Evolutionary conservation across 2,888 invertebrate species (phyloP).

Genomic region (Drosophila ustulata): DNA sequence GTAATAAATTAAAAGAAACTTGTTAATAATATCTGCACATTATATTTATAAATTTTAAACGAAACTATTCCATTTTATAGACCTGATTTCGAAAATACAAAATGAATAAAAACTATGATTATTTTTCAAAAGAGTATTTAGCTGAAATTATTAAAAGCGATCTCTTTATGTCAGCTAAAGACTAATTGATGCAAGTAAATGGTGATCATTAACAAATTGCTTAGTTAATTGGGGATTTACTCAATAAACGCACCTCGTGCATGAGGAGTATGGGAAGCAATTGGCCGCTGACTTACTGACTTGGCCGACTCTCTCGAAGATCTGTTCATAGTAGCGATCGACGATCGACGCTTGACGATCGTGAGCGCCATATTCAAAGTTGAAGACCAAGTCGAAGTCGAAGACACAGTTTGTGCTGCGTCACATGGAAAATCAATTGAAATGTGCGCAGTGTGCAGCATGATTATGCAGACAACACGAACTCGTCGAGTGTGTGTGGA

Average conservation of each 20-base stretch:
- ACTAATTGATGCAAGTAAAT: background rate
- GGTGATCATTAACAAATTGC: slow-evolving; percentile 1
- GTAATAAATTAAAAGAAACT: too few species aligned
- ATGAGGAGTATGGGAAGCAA: slow-evolving; percentile 7
- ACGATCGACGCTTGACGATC: slow-evolving; percentile 12
- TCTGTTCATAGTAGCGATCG: slow-evolving; percentile 12
- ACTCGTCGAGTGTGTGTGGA: background rate
- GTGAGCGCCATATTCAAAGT: slow-evolving; percentile 75
- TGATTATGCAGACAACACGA: slow-evolving; percentile 72
- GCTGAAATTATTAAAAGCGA: background rate
- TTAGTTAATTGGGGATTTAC: slow-evolving; percentile 23
- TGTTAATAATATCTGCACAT: too few species aligned
- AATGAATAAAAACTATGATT: background rate
- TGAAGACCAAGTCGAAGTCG: slow-evolving; percentile 39
- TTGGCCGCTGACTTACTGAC: slow-evolving; percentile 23
- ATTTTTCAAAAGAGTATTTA: background rate
- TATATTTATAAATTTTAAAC: too few species aligned
- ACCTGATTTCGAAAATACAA: too few species aligned
- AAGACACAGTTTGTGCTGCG: slow-evolving; percentile 73
- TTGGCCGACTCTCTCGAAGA: slow-evolving; percentile 27
- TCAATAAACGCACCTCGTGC: slow-evolving; percentile 40
- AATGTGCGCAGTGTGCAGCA: slow-evolving; percentile 68
- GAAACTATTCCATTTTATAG: too few species aligned
- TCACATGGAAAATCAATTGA: slow-evolving; percentile 80
- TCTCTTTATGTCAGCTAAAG: background rate